A percentile compares a stretch with the other conserved stretches of the same genome.
Conservation (phyloP, 2,888 invertebrate genomes). For the Microctonus hyperodae region DNA sequence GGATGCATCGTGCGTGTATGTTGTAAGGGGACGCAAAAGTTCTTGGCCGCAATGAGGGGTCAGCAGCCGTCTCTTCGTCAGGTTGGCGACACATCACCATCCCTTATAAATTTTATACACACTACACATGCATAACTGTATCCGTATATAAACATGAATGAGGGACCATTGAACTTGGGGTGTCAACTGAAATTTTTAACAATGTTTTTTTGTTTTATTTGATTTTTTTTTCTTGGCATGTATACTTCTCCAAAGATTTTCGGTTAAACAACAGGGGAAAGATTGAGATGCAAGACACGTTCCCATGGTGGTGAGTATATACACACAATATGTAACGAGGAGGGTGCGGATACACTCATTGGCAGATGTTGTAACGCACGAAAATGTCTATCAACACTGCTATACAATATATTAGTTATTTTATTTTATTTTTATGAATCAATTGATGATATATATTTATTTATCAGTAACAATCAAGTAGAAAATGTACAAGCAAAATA, state of each 20-base stretch:
- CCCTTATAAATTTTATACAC: slow-evolving; percentile 2
- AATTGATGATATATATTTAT: no score
- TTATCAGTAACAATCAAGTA: neutral
- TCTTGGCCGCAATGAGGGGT: slow-evolving; percentile 1
- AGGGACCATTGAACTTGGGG: neutral
- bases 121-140: neutral
- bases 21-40: slow-evolving; percentile 1
- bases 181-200: neutral
- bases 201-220: slow-evolving; percentile 5
- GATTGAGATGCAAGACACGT: slow-evolving; percentile 30
- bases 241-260: neutral
- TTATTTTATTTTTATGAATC: no score
- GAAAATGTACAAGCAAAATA: neutral
- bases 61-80: slow-evolving; percentile 11
- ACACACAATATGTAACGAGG: neutral
- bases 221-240: neutral
- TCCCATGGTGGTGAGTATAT: slow-evolving; percentile 20
- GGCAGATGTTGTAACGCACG: slow-evolving; percentile 25
- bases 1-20: slow-evolving; percentile 27
- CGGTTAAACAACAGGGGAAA: slow-evolving; percentile 12
- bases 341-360: neutral
- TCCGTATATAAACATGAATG: neutral
- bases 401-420: neutral
- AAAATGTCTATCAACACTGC: neutral
- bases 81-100: slow-evolving; percentile 12